phyloP scores from a whole-genome alignment of 2,888 invertebrate genomes.

The Platycheirus rosarum region DNA sequence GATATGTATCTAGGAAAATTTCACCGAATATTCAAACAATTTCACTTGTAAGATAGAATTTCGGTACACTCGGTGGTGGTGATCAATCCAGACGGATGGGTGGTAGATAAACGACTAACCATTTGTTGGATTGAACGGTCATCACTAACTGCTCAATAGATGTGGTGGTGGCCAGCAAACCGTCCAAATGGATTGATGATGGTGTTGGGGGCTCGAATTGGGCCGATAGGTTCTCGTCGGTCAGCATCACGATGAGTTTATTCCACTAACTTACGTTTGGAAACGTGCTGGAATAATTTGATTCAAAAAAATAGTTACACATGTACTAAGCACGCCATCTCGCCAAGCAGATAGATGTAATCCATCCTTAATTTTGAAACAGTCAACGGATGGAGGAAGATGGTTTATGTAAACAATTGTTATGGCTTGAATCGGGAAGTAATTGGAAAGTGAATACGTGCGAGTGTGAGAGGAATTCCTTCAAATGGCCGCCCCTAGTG shows the following conservation, averaged over 20 bases:
- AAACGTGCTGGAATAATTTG: constrained; percentile 11
- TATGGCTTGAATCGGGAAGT: constrained; percentile 59
- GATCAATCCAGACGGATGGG: constrained; percentile 42
- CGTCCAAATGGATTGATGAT: neutral
- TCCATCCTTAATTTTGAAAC: constrained; percentile 31
- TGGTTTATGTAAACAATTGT: constrained; percentile 62
- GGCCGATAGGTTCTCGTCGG: constrained; percentile 36
- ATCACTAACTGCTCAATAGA: constrained; percentile 41
- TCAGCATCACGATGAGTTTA: constrained; percentile 24
- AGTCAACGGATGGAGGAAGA: constrained; percentile 40
- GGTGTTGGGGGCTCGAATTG: constrained; percentile 23
- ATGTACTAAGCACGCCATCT: neutral
- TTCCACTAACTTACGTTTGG: constrained; percentile 33
- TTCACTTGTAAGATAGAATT: neutral
- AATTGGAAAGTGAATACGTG: constrained; percentile 47
- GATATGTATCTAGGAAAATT: too few species aligned
- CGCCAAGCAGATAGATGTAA: constrained; percentile 17
- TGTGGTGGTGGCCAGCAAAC: neutral
- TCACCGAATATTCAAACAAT: neutral
- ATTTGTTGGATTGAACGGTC: constrained; percentile 44
- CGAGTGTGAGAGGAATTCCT: constrained; percentile 27
- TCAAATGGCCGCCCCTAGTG: neutral
- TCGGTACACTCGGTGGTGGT: constrained; percentile 1
- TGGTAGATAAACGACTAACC: constrained; percentile 57
- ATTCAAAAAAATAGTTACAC: neutral